Evolutionary conservation across 2,888 invertebrate genomes (phyloP), one percentile per base, ranked within the genome.

Genomic region (Diaprepes abbreviatus): DNA sequence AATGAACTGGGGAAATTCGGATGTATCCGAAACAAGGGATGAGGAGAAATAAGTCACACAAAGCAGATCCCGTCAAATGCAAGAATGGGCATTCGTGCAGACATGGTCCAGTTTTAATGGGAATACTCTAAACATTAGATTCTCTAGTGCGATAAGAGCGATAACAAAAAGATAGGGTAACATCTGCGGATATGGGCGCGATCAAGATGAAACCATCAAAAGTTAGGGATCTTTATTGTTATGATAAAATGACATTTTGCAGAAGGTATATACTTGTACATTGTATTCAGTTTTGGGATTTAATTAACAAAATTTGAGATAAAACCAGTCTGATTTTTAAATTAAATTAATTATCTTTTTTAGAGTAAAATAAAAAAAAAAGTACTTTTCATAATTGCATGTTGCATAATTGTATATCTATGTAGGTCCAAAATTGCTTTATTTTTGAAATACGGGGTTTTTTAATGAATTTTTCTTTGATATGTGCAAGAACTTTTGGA

Each of bases 11-110:
- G 45, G 21, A 40, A 59, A 16, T 58, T 59, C 3, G 59, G 59
- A 43, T 17, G 31, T 17, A 12, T 21, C 43, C 59, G 7, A 16
- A 31, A 48, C 7, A 17, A 17, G 43, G 21, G 45, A 45, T 31
- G 43, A 59, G 59, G 59, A 31, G 59, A 40, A 59, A 59, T 59
- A 59, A 59, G 43, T 59, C 59, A 59, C 59, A 59, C 43, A 59
- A 59, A 59, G 59, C 59, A 28, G 40, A 31, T 59, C 43, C 43
- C 45, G 59, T 59, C 59, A 59, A 59, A 59, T 43, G 59, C 45
- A 59, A 59, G 59, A 59, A 31, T 43, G 43, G 59, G 58, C 43
- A 31, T 59, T 28, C 38, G 59, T 43, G 43, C 43, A 59, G 59
- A 33, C 59, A 33, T 43, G 59, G 59, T 59, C 59, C 59, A 59